phyloP scores from a whole-genome alignment of 2,888 invertebrate species.

The Cheilosia grossa region DNA sequence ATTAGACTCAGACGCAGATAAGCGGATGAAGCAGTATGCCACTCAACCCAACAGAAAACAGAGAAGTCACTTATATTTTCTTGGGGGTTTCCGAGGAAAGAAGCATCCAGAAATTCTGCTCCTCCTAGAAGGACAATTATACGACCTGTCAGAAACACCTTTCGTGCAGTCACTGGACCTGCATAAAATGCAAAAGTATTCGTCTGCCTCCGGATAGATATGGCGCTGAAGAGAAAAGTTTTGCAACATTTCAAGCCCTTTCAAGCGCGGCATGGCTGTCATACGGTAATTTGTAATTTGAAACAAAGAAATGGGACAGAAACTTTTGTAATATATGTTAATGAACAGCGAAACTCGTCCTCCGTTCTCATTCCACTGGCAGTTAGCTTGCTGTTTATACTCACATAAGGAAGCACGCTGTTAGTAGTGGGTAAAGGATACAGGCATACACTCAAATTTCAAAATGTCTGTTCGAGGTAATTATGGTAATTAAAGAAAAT shows the following conservation, averaged over 20 bases:
- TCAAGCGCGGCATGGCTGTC: conserved; percentile 19
- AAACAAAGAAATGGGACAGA: conserved; percentile 43
- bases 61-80: not conserved
- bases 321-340: conserved; percentile 58
- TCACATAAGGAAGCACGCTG: not conserved
- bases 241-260: conserved; percentile 20
- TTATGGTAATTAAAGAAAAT: conserved; percentile 35
- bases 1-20: conserved; percentile 12
- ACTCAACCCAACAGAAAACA: conserved; percentile 2
- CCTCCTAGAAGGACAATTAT: not conserved
- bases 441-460: not conserved
- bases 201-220: not conserved
- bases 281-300: conserved; percentile 30
- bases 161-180: not conserved
- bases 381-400: not conserved
- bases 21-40: not conserved
- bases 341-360: conserved; percentile 16
- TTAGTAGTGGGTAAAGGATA: not conserved
- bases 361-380: not conserved
- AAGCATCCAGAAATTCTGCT: not conserved
- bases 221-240: conserved; percentile 10
- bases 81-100: not conserved
- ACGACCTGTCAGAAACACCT: conserved; percentile 29
- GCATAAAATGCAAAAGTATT: not conserved
- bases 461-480: conserved; percentile 13